Evolutionary conservation across 2,113 vertebrate genomes (phyloP).

Genomic region (Sialia sialis): DNA sequence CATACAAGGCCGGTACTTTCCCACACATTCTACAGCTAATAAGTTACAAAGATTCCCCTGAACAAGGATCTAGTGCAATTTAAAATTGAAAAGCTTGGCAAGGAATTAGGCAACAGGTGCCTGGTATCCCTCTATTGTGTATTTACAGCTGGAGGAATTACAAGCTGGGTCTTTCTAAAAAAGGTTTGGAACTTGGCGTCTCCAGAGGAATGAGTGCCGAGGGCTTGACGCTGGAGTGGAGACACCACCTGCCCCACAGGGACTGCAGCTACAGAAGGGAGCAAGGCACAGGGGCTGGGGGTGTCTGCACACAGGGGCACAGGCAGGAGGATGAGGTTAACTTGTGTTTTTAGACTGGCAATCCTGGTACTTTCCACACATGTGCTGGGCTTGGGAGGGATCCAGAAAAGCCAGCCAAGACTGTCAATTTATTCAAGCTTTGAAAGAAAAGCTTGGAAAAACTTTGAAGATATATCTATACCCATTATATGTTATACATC

Average conservation of each 20-base stretch:
- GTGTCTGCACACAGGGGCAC: neutral
- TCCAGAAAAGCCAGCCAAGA: neutral
- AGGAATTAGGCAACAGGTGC: conserved; percentile 24
- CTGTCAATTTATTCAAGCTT: neutral
- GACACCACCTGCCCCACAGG: neutral
- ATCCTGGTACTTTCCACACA: neutral
- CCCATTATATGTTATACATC: neutral
- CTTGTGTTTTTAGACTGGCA: neutral
- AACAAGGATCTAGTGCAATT: conserved; percentile 14
- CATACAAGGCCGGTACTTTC: neutral
- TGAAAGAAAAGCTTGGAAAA: neutral
- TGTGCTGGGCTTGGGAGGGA: neutral
- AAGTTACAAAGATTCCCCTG: neutral
- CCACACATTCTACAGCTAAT: neutral
- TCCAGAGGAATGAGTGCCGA: neutral
- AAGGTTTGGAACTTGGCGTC: conserved; percentile 12
- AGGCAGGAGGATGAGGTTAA: neutral
- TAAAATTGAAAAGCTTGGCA: conserved; percentile 9
- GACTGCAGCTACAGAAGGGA: neutral
- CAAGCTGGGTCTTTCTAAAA: conserved; percentile 27
- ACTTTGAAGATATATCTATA: neutral
- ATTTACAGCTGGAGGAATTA: neutral
- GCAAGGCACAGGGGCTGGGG: no score
- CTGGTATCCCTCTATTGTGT: conserved; percentile 20
- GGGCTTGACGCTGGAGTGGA: neutral